Conservation (phyloP, 2,797 vertebrate species). For the Karalla daura region DNA sequence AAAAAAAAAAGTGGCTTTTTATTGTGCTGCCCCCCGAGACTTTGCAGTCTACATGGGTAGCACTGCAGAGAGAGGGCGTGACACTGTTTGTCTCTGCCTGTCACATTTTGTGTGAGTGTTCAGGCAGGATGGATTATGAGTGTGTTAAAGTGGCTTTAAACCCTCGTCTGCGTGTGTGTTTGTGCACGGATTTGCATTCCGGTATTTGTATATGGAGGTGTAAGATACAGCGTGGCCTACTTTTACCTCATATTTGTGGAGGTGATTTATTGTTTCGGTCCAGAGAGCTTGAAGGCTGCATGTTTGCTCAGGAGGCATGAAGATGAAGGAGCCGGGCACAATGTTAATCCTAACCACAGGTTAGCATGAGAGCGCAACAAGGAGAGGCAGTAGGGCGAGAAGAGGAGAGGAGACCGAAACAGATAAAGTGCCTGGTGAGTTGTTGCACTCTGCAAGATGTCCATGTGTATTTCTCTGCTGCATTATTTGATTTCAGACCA, state of each 20-base stretch:
- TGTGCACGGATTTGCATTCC: conserved; percentile 34
- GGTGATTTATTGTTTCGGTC: conserved; percentile 58
- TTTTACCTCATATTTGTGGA: conserved; percentile 43
- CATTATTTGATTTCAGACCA: neutral
- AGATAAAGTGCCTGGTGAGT: conserved; percentile 11
- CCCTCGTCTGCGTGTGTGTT: conserved; percentile 6
- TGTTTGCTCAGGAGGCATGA: conserved; percentile 22
- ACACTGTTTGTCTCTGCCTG: conserved; percentile 1
- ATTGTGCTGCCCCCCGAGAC: conserved; percentile 34
- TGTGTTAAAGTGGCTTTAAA: conserved; percentile 22
- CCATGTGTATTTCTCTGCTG: neutral
- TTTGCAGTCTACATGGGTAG: conserved; percentile 24
- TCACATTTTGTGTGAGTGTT: conserved; percentile 4
- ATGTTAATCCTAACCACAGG: conserved; percentile 33
- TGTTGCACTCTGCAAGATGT: conserved; percentile 2
- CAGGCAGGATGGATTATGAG: neutral
- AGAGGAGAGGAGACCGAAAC: neutral
- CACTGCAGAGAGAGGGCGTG: conserved; percentile 42
- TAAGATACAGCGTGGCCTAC: conserved; percentile 46
- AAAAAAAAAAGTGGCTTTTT: conserved; percentile 51
- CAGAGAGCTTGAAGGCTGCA: conserved; percentile 21
- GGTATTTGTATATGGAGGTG: conserved; percentile 33
- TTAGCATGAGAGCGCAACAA: conserved; percentile 17
- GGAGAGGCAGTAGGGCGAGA: neutral
- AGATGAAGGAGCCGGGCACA: conserved; percentile 22